These are phyloP conservation scores for Strix uralensis DNA, from an alignment of 2,113 vertebrate species.

Conservation along the genomic window DNA sequence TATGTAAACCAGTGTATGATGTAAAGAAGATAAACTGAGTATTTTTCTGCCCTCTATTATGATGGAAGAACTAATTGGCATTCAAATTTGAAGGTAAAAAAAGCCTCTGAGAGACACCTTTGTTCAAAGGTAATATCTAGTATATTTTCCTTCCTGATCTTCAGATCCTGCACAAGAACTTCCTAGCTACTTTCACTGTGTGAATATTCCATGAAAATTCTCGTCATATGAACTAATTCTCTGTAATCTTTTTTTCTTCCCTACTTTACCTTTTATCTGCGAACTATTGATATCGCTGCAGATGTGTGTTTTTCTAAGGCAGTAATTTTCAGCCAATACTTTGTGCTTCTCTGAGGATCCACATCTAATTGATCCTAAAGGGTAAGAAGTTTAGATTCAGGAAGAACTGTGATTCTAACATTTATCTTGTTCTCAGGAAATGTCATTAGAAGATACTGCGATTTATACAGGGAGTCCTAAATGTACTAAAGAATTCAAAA, in stretches of 20 bases:
- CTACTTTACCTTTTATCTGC: neutral
- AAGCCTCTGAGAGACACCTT: neutral
- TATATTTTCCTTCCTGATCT: neutral
- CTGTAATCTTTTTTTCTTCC: neutral
- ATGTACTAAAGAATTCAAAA: neutral
- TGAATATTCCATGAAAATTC: neutral
- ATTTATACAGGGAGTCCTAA: neutral
- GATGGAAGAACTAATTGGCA: neutral
- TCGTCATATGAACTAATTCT: neutral
- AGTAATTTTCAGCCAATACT: neutral
- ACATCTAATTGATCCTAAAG: neutral
- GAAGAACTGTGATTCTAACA: neutral
- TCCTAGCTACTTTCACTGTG: neutral
- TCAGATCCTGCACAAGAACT: neutral
- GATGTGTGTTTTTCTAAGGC: neutral
- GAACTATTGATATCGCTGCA: neutral
- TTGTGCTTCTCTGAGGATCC: neutral
- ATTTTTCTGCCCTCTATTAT: neutral
- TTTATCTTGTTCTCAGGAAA: neutral
- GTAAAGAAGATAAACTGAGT: neutral
- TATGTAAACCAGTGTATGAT: neutral
- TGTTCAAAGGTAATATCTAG: neutral
- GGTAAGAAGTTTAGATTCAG: neutral
- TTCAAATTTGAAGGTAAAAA: neutral
- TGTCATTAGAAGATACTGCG: neutral